Base-by-base conservation (phyloP, 2,888 invertebrate genomes). In the Macropis europaea region DNA sequence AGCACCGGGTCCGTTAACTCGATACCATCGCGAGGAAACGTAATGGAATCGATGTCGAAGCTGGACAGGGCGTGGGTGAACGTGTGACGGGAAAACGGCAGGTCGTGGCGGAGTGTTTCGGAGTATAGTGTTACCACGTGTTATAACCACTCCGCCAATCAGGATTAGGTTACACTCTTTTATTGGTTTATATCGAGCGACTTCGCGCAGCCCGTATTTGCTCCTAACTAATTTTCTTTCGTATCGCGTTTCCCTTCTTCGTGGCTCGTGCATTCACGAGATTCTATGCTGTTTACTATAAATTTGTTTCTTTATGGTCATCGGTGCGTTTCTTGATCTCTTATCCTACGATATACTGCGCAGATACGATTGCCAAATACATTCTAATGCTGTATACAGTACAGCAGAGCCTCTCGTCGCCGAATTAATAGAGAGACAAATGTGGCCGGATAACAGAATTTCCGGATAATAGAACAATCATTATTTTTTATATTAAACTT, bases 161-260 rank as follows among this genome's bases (percentile, higher is more conserved):
- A 86, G 83, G 84, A 85, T 87, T 84, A 83, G 79, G 83, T 85
- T 86, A 85, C 87, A 79, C 64, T 76, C 73, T 82, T 83, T 85
- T 84, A 86, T 86, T 82, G 82, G 77, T 76, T 85, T 84, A 81
- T 82, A 82, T 84, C 77, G 82, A 61, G 45, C 34, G 50, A 17
- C 45, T 71, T 61, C 62, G 15, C 42, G n/a, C 32, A 24, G 34
- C 17, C 32, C 17, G 24, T 32, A 72, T 50, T 38, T 52, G 43
- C 30, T 38, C 30, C 45, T 36, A 48, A 66, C 38, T 61, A 72
- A 66, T 73, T 61, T 66, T 52, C 28, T 60, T 50, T 40, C 43
- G 52, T 30, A 54, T 73, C 45, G 22, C 34, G 48, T 47, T 34
- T n/a, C 52, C 9, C 24, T 26, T 43, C 43, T 32, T 26, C 9